Evolutionary conservation across 1,140 invertebrate genomes (phyloP), one percentile per base, ranked within the genome.

Genomic region (Papilio machaon): DNA sequence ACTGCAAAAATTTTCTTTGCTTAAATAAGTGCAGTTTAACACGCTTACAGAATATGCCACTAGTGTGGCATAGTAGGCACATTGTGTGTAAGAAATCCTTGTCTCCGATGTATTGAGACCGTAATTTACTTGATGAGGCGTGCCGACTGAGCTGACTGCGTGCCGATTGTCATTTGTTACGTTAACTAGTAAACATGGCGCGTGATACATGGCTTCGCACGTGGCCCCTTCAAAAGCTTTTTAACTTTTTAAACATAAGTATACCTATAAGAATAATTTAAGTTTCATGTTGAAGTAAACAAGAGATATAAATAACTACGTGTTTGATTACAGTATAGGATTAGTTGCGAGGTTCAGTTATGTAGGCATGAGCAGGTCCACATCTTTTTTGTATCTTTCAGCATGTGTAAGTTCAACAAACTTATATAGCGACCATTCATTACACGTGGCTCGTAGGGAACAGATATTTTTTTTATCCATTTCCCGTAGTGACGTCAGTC

Each of bases 301-400:
- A 35, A 15, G 10, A 8, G 64, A 35, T 70, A 70, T 70, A 35
- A 70, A 70, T 70, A 70, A 35, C 64, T 35, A 13, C 13, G 30
- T 70, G 64, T 70, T 70, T 70, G 64, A 70, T 70, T 70, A 70
- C 30, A 38, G 23, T 38, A 70, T 70, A 15, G 6, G 58, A 19
- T 60, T 70, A 35, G 64, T 70, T 70, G 64, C 64, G 64, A 35
- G 30, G 64, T 70, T 70, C 6, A 70, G 64, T 70, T 70, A 7
- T 35, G 60, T 70, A 83, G 80, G 84, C 80, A 83, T 74, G 82
- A 82, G 84, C 81, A 85, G 84, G 83, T 85, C 82, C 82, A 87
- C 87, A 90, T 92, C 91, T 94, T 94, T 89, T 89, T 85, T 86
- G 85, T 87, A 90, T 92, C 92, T 91, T 92, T 94, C 91, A 91